Evolutionary conservation across 2,797 vertebrate genomes (phyloP), one percentile per base, ranked within the genome.

Genomic region (Aulostomus chinensis): DNA sequence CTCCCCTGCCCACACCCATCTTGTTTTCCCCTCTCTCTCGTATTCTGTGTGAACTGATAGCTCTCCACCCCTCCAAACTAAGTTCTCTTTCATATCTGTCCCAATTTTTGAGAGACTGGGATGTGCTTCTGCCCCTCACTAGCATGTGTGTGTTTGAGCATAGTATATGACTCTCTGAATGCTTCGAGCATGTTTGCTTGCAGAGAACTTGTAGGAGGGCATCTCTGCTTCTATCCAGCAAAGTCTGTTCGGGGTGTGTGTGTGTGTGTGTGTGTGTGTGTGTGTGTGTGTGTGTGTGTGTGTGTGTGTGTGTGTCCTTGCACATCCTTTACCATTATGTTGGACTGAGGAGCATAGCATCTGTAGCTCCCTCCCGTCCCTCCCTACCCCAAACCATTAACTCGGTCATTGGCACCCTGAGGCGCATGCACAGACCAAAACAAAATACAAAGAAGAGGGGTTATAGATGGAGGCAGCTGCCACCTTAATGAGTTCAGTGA

Each of bases 391-490:
- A 71, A 77, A 87, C 84, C 77, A 78, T 86, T 71, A 57, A 81
- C 56, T 71, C 81, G 85, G 82, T 88, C 77, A 87, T 75, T 84
- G 68, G 37, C 50, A 60, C 57, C 71, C 78, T 45, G 60, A 86
- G 80, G 81, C 82, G 67, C 80, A 78, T 71, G 52, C 66, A 58
- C 25, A 73, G 18, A 75, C 64, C 48, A 35, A 80, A 70, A 47
- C 70, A 55, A 65, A 62, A 41, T 59, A 46, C 68, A 73, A 63
- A 68, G 68, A 41, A 37, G 75, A 37, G 36, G 48, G 69, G 61
- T 68, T 58, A 72, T 51, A 76, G 59, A 79, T 37, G 60, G 53
- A 53, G 25, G 68, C 88, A 89, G 91, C 91, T 92, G 91, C 65
- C 24, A 49, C 55, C 25, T 41, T 73, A 55, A 67, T 58, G 52